Evolutionary conservation across 2,113 vertebrate genomes (phyloP).

Genomic region (Octodon degus): DNA sequence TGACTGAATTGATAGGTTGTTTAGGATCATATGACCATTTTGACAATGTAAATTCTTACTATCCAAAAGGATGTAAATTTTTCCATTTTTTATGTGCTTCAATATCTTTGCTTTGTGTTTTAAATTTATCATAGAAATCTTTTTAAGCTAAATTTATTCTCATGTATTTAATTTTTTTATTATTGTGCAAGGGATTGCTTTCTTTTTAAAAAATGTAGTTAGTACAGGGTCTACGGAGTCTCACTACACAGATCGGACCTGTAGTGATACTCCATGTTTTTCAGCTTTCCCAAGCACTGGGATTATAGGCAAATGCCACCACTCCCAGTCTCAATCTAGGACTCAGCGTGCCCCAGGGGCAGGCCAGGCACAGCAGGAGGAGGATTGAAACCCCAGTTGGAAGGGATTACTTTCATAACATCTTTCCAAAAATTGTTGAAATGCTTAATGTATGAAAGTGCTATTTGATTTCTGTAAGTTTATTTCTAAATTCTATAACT

Average conservation of each 20-base stretch:
- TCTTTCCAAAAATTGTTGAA: neutral
- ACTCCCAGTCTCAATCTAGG: too few relatives aligned
- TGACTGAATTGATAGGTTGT: neutral
- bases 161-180: neutral
- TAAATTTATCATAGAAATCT: neutral
- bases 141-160: neutral
- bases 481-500: neutral
- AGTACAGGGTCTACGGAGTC: too few relatives aligned
- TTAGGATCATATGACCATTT: neutral
- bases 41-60: neutral
- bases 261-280: too few relatives aligned
- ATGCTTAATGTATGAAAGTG: neutral
- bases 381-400: too few relatives aligned
- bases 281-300: too few relatives aligned
- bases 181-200: neutral
- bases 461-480: neutral
- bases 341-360: too few relatives aligned
- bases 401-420: neutral
- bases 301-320: too few relatives aligned
- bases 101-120: neutral
- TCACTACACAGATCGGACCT: too few relatives aligned
- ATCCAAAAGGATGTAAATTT: neutral
- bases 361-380: too few relatives aligned
- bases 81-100: neutral
- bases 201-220: neutral